Conservation (phyloP, 2,888 invertebrate species). For the Melipona beecheii region DNA sequence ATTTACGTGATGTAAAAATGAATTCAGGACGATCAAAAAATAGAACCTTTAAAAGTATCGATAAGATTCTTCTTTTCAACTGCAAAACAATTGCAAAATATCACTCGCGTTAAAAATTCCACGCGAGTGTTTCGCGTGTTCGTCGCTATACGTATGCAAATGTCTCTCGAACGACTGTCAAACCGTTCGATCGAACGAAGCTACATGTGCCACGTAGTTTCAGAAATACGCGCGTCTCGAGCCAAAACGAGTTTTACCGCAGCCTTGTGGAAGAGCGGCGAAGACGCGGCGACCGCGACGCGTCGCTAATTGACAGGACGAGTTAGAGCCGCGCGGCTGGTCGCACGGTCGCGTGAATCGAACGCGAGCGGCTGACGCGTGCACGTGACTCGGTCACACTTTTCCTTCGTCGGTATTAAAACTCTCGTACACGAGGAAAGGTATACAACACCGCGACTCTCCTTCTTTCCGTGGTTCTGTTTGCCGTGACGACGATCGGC, state of each 20-base stretch:
- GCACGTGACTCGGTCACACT: conserved; percentile 74
- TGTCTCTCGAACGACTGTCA: not conserved
- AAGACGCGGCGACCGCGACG: conserved; percentile 43
- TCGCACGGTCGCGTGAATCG: conserved; percentile 74
- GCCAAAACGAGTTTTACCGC: conserved; percentile 48
- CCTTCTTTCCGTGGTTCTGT: conserved; percentile 37
- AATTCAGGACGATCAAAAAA: too few species aligned
- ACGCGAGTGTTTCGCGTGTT: too few species aligned
- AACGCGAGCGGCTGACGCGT: conserved; percentile 63
- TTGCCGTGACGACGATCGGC: conserved; percentile 20
- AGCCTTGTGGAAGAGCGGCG: conserved; percentile 43
- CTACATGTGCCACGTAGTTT: not conserved
- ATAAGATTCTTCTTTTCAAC: too few species aligned
- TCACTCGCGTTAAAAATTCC: too few species aligned
- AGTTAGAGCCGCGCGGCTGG: not conserved
- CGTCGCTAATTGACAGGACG: conserved; percentile 65
- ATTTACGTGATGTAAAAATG: too few species aligned
- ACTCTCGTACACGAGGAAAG: conserved; percentile 59
- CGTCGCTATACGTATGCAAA: not conserved
- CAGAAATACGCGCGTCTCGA: not conserved
- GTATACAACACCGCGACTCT: conserved; percentile 52
- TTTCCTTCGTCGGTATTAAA: conserved; percentile 69
- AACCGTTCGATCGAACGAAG: not conserved
- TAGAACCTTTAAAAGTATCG: too few species aligned
- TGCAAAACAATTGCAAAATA: too few species aligned